Evolutionary conservation across 2,797 vertebrate genomes (phyloP).

Genomic region (Anisognathus igniventris): DNA sequence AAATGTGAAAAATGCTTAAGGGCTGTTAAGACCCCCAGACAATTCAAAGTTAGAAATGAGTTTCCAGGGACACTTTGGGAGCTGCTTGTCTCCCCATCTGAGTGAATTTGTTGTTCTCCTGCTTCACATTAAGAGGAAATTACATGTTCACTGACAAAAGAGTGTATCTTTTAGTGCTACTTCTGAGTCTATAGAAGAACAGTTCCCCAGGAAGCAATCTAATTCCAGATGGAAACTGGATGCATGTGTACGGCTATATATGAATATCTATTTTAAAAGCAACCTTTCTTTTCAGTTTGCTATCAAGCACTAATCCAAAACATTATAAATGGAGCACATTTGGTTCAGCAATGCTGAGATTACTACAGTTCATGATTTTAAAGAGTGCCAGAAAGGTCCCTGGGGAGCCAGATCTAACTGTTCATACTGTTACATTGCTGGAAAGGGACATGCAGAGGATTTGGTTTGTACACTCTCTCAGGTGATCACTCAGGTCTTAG

Average conservation of each 20-base stretch:
- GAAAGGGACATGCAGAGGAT: background rate
- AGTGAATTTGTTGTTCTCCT: background rate
- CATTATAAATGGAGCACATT: background rate
- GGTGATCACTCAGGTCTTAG: background rate
- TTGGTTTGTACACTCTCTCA: background rate
- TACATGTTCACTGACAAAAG: background rate
- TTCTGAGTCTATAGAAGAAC: background rate
- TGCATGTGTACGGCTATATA: background rate
- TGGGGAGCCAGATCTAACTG: background rate
- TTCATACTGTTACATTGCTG: background rate
- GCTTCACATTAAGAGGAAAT: background rate
- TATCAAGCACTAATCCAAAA: background rate
- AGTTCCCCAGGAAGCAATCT: background rate
- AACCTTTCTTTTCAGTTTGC: background rate
- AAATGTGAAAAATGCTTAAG: background rate
- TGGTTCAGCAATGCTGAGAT: background rate
- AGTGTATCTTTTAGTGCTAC: background rate
- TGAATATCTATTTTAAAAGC: background rate
- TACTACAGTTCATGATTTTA: background rate
- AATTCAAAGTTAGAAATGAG: background rate
- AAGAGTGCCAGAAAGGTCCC: background rate
- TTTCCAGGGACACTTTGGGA: background rate
- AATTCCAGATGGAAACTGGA: background rate
- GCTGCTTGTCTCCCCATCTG: background rate
- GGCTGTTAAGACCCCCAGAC: background rate